Evolutionary conservation across 2,888 invertebrate species (phyloP), one percentile per base, ranked within the genome.

Genomic region (Trichogramma dendrolimi): DNA sequence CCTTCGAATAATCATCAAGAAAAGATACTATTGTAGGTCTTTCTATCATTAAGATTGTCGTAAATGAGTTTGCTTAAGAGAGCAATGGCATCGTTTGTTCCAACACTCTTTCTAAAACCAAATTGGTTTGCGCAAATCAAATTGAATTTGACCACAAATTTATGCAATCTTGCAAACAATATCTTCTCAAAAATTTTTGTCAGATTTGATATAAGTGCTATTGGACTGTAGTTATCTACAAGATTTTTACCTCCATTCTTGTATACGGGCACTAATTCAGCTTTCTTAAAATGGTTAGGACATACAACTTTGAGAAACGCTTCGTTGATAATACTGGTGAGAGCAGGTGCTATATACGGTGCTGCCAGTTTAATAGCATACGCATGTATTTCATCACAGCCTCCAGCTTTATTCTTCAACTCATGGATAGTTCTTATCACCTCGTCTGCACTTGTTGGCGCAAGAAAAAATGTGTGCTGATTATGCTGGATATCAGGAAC

Each of bases 121-220:
- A 61, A 64, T 57, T 68, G 64, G 5, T 48, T 42, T 11, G 49
- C 46, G 5, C 39, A 47, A 14, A 64, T 41, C n/a, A 51, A 11
- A 40, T 60, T 59, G 27, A 55, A 14, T 42, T 51, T 51, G 14
- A 49, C 10, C 4, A 50, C 14, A 43, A 60, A 60, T 3, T 53
- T 44, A 46, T 57, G 44, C 27, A 70, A 42, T 50, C 67, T 67
- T 1, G 14, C 53, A 44, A 64, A 56, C 2, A 67, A 48, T 6
- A 68, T 51, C 58, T 65, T 67, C 55, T 68, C 67, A 46, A 67
- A 60, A 27, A 68, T 58, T 62, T 69, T 67, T 14, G 67, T 63
- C 8, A 67, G 27, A 46, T 57, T 61, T 38, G 60, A 60, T 10
- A 66, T 62, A 11, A 64, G 48, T 1, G 65, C 62, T 11, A 69